Evolutionary conservation across 2,113 vertebrate species (phyloP), one percentile per base, ranked within the genome.

Genomic region (Paramisgurnus dabryanus): DNA sequence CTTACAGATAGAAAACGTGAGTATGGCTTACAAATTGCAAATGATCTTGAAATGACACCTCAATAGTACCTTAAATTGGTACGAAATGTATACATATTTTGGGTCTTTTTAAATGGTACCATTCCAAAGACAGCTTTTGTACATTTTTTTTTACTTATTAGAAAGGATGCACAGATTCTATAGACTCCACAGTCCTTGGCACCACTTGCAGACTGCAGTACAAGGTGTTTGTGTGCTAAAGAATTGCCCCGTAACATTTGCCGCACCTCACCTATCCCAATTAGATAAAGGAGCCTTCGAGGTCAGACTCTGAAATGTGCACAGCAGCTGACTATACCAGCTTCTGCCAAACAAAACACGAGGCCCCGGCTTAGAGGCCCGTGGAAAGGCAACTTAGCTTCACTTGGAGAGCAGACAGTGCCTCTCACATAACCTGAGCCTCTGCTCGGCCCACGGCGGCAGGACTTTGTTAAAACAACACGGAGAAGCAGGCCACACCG

Each of bases 281-380:
- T 61, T 55, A 72, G 66, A 49, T 73, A 64, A 77, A 72, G 75
- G 63, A 57, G 22, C 27, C 27, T 58, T 83, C 47, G n/a, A 84
- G 27, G 13, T 64, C 3, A 0, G 4, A 22, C 78, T 81, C 75
- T 78, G 65, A 88, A 87, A 88, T 85, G 84, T 89, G 85, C 79
- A 82, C 84, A 84, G 71, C 86, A 89, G 88, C 87, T 89, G 87
- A 91, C 89, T 87, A 73, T 40, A 73, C 57, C 67, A 58, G 63
- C 22, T 58, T 67, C 3, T 11, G 87, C 90, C 88, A 90, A 90
- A 13, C 64, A 76, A 88, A 92, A 90, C 85, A 87, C 6, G 17
- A 76, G 69, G 70, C 87, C 80, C 78, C 43, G 65, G 80, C 85
- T 85, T 65, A 9, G 79, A 79, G 82, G 71, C 84, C 70, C 12